phyloP scores from a whole-genome alignment of 2,113 vertebrate genomes.

The Ictalurus punctatus region DNA sequence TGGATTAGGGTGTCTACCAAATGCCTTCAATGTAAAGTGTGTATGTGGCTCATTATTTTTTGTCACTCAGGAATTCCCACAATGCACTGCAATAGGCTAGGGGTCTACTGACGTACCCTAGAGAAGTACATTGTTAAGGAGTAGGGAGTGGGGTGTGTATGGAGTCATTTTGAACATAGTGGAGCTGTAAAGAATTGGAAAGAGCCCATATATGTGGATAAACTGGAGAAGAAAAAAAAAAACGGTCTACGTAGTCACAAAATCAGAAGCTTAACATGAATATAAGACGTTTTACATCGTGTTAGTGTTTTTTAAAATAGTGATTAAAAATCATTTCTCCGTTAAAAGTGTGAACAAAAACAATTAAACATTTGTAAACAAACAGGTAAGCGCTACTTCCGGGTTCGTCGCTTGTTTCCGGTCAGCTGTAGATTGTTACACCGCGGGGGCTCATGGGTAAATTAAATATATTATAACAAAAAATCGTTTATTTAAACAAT shows the following conservation, averaged over 20 bases:
- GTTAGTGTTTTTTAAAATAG: background rate
- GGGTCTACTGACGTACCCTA: background rate
- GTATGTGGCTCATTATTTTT: background rate
- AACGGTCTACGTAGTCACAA: background rate
- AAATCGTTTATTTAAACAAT: background rate
- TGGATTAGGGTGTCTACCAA: no score
- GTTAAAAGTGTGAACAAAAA: background rate
- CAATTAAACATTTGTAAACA: background rate
- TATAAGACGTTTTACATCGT: background rate
- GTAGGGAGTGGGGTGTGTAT: background rate
- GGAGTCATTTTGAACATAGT: background rate
- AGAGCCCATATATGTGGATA: background rate
- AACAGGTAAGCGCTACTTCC: background rate
- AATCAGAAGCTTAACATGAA: background rate
- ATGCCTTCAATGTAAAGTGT: background rate
- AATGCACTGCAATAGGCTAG: background rate
- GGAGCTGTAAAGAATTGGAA: background rate
- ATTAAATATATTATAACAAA: conserved; percentile 5
- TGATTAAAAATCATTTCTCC: background rate
- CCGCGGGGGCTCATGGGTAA: conserved; percentile 59
- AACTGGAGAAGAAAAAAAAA: background rate
- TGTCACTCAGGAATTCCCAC: background rate
- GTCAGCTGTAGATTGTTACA: background rate
- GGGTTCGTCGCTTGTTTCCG: background rate
- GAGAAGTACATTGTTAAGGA: background rate